These are phyloP conservation scores for Oryzias sinensis DNA, from an alignment of 2,797 vertebrate species.

Conservation along the genomic window DNA sequence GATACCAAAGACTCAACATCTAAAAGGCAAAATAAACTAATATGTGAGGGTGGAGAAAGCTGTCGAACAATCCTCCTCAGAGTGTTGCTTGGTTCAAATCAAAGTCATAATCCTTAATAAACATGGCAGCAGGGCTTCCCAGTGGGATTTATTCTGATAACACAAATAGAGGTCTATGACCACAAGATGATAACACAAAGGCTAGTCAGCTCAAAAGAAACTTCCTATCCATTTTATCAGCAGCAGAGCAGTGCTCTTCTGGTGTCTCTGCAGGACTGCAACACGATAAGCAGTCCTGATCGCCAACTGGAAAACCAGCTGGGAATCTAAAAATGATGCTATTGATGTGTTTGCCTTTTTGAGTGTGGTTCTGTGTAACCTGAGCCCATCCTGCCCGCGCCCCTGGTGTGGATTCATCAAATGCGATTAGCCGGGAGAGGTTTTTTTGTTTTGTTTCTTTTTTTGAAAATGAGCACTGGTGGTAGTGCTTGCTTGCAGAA, in stretches of 20 bases:
- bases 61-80: slow-evolving; percentile 46
- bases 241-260: slow-evolving; percentile 28
- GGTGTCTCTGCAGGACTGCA: slow-evolving; percentile 47
- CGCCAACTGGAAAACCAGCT: slow-evolving; percentile 38
- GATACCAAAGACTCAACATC: slow-evolving; percentile 50
- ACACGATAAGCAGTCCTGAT: slow-evolving; percentile 58
- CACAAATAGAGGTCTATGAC: slow-evolving; percentile 44
- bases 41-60: slow-evolving; percentile 62
- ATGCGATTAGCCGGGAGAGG: slow-evolving; percentile 36
- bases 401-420: slow-evolving; percentile 51
- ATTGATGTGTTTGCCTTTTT: slow-evolving; percentile 73
- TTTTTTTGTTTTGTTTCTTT: neutral
- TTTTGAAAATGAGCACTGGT: slow-evolving; percentile 20
- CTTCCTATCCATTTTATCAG: slow-evolving; percentile 46
- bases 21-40: slow-evolving; percentile 50
- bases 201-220: slow-evolving; percentile 38
- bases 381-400: slow-evolving; percentile 37
- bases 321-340: slow-evolving; percentile 66
- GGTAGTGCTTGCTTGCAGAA: slow-evolving; percentile 24
- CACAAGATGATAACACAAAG: slow-evolving; percentile 48
- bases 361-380: slow-evolving; percentile 58
- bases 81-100: slow-evolving; percentile 50
- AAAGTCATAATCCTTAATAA: slow-evolving; percentile 59
- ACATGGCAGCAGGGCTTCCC: slow-evolving; percentile 50
- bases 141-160: slow-evolving; percentile 61